These are phyloP conservation scores for Paracanthobrama guichenoti DNA, from an alignment of 2,113 vertebrate genomes.

Conservation along the genomic window DNA sequence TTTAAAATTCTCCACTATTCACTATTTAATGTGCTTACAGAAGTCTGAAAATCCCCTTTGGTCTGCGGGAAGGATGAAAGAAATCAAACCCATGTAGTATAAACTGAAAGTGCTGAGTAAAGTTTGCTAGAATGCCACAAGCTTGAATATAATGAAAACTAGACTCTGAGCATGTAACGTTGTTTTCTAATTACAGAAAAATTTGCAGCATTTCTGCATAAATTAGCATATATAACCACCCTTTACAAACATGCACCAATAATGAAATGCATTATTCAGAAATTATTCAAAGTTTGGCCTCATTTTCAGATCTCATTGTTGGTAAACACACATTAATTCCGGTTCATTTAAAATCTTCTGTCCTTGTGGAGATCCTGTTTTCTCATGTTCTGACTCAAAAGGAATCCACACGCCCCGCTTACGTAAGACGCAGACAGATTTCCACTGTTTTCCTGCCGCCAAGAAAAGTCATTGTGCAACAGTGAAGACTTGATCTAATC, in stretches of 20 bases:
- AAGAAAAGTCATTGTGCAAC: slow-evolving; percentile 36
- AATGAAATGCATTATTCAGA: slow-evolving; percentile 21
- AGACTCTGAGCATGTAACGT: background rate
- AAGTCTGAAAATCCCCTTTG: slow-evolving; percentile 7
- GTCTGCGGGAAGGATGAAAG: background rate
- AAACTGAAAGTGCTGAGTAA: slow-evolving; percentile 4
- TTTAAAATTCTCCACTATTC: background rate
- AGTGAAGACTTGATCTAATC: slow-evolving; percentile 14
- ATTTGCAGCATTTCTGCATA: slow-evolving; percentile 29
- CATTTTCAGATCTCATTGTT: slow-evolving; percentile 3
- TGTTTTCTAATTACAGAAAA: slow-evolving; percentile 30
- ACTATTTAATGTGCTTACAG: background rate
- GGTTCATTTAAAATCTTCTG: background rate
- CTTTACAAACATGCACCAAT: background rate
- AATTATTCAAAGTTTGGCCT: background rate
- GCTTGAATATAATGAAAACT: background rate
- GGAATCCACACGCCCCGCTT: background rate
- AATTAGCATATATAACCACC: slow-evolving; percentile 34
- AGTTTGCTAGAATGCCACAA: background rate
- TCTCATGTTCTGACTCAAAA: background rate
- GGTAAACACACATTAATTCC: background rate
- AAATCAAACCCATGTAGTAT: background rate
- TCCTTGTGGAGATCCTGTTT: slow-evolving; percentile 23
- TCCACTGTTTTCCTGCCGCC: slow-evolving; percentile 9
- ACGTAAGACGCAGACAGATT: slow-evolving; percentile 26